Percentiles rank a stretch among this genome's conserved stretches.
These are phyloP conservation scores for Gymnoscopelus microlampas DNA, from an alignment of 2,797 vertebrate genomes.

Conservation along the genomic window DNA sequence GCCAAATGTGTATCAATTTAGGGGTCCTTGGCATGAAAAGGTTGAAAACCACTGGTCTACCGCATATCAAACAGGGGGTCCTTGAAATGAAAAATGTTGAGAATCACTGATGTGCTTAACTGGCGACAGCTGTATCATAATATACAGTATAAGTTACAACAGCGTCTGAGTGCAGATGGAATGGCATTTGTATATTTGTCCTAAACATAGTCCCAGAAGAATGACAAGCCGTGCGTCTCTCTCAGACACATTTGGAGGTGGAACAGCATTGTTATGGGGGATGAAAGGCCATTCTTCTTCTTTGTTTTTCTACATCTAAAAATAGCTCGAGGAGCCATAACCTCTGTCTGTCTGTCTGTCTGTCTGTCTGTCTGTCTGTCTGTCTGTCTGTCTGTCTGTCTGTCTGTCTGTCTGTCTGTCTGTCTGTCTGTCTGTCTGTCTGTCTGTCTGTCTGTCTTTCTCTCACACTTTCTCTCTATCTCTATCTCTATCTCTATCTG, in stretches of 20 bases:
- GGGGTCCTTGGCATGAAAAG: too few relatives aligned
- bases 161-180: conserved; percentile 36
- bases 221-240: conserved; percentile 36
- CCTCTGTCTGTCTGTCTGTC: conserved; percentile 33
- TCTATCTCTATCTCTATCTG: too few relatives aligned
- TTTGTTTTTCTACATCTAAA: conserved; percentile 71
- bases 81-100: too few relatives aligned
- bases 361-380: conserved; percentile 3
- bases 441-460: background rate
- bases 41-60: too few relatives aligned
- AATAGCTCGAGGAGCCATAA: conserved; percentile 67
- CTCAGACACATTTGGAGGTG: conserved; percentile 57
- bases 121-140: background rate
- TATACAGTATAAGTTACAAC: conserved; percentile 21
- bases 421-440: conserved; percentile 13
- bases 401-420: conserved; percentile 18
- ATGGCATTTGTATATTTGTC: conserved; percentile 41
- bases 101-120: too few relatives aligned
- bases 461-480: too few relatives aligned
- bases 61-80: too few relatives aligned
- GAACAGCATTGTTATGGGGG: conserved; percentile 47
- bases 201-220: conserved; percentile 58
- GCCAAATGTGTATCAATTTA: too few relatives aligned
- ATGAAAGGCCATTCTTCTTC: conserved; percentile 68
- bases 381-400: background rate